phyloP scores from a whole-genome alignment of 2,113 vertebrate genomes.

The Puffinus mauretanicus region DNA sequence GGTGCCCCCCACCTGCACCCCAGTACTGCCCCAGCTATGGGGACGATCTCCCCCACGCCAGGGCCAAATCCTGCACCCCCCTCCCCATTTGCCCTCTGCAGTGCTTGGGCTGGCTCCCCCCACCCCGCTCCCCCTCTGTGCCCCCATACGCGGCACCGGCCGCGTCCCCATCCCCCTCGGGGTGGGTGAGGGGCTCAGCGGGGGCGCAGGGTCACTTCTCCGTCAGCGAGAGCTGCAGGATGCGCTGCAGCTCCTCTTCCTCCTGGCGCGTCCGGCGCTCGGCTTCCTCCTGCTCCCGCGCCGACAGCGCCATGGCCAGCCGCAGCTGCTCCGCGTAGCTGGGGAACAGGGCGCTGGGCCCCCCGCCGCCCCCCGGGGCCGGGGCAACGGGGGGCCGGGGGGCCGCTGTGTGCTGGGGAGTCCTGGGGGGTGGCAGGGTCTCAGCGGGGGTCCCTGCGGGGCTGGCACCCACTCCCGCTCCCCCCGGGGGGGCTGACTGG shows the following conservation, averaged over 20 bases:
- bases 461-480: background rate
- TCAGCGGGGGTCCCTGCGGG: background rate
- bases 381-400: conserved; percentile 50
- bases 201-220: conserved; percentile 81
- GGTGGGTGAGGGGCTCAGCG: background rate
- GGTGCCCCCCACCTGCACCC: background rate
- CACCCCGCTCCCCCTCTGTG: background rate
- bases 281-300: conserved; percentile 88
- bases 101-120: background rate
- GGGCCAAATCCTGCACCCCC: background rate
- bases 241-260: conserved; percentile 91
- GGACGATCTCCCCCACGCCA: background rate
- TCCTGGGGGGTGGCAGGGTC: conserved; percentile 65
- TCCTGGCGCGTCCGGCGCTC: conserved; percentile 83
- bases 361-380: conserved; percentile 62
- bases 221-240: conserved; percentile 92
- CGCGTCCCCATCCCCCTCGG: background rate
- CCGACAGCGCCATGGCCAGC: conserved; percentile 92
- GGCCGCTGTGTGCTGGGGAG: conserved; percentile 81
- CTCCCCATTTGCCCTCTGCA: background rate
- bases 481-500: background rate
- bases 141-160: background rate
- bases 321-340: conserved; percentile 91
- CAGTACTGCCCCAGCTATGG: background rate
- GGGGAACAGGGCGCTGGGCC: conserved; percentile 75